Evolutionary conservation across 2,888 invertebrate genomes (phyloP).

Genomic region (Leistus spinibarbis): DNA sequence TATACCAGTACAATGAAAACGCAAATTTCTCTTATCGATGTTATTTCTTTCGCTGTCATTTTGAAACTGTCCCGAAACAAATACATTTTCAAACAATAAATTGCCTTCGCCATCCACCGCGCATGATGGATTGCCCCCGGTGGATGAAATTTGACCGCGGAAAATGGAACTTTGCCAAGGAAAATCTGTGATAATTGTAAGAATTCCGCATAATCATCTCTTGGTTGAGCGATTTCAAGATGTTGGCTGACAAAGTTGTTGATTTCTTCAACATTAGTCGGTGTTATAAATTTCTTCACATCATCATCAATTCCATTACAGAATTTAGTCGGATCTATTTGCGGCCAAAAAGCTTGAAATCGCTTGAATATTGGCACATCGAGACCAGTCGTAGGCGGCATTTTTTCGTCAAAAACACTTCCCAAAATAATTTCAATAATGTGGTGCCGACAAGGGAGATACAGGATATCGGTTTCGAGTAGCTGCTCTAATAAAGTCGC

Average conservation of each 20-base stretch:
- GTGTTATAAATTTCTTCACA: too few species aligned
- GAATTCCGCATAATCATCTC: constrained; percentile 44
- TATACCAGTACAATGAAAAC: constrained; percentile 36
- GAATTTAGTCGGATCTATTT: not conserved
- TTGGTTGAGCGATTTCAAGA: too few species aligned
- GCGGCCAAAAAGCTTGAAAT: not conserved
- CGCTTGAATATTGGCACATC: not conserved
- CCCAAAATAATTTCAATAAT: constrained; percentile 41
- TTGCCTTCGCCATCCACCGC: constrained; percentile 45
- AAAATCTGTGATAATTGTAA: constrained; percentile 43
- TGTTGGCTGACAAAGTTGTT: not conserved
- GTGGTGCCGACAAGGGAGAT: constrained; percentile 47
- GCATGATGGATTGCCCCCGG: constrained; percentile 45
- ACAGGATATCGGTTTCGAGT: constrained; percentile 43
- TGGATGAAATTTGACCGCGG: constrained; percentile 39
- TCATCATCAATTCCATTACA: not conserved
- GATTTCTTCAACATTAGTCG: not conserved
- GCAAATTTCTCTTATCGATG: constrained; percentile 21
- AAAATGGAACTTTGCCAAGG: constrained; percentile 39
- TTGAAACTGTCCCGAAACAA: constrained; percentile 41
- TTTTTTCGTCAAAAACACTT: too few species aligned
- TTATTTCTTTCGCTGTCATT: constrained; percentile 39
- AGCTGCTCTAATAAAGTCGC: constrained; percentile 43
- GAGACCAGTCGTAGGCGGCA: not conserved
- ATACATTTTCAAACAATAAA: constrained; percentile 44